phyloP scores from a whole-genome alignment of 2,888 invertebrate species.

The Drosophila picticornis region DNA sequence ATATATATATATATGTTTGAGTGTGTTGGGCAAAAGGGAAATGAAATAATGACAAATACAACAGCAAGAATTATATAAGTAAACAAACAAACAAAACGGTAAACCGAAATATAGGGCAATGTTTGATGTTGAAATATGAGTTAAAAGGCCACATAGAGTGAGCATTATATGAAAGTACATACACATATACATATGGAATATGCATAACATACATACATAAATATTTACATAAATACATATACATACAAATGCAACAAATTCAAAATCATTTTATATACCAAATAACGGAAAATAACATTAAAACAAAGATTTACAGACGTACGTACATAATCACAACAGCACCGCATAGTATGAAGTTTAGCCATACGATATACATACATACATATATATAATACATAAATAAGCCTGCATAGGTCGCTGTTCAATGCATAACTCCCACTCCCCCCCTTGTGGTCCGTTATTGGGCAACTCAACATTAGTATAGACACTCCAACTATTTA shows the following conservation, averaged over 20 bases:
- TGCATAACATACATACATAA: constrained; percentile 48
- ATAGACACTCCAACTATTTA: constrained; percentile 17
- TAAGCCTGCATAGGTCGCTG: constrained; percentile 20
- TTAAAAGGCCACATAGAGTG: constrained; percentile 62
- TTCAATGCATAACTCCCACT: constrained; percentile 3
- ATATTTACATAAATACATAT: constrained; percentile 48
- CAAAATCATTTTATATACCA: constrained; percentile 67
- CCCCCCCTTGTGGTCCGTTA: constrained; percentile 7
- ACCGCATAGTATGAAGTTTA: constrained; percentile 83
- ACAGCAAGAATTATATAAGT: constrained; percentile 51
- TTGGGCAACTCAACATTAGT: constrained; percentile 21
- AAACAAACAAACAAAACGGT: constrained; percentile 31
- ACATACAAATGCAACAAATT: constrained; percentile 36
- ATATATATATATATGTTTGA: constrained; percentile 13
- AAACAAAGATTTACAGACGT: constrained; percentile 68
- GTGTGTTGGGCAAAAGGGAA: constrained; percentile 33
- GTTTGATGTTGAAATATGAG: constrained; percentile 79
- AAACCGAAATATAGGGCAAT: constrained; percentile 73
- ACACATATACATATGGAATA: constrained; percentile 54
- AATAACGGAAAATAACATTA: constrained; percentile 34
- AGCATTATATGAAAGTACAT: constrained; percentile 64
- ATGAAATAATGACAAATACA: constrained; percentile 64
- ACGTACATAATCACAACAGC: constrained; percentile 83
- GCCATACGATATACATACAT: constrained; percentile 48
- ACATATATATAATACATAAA: constrained; percentile 32